Base-by-base conservation (phyloP, 1,140 invertebrate species). In the Epicauta chinensis region DNA sequence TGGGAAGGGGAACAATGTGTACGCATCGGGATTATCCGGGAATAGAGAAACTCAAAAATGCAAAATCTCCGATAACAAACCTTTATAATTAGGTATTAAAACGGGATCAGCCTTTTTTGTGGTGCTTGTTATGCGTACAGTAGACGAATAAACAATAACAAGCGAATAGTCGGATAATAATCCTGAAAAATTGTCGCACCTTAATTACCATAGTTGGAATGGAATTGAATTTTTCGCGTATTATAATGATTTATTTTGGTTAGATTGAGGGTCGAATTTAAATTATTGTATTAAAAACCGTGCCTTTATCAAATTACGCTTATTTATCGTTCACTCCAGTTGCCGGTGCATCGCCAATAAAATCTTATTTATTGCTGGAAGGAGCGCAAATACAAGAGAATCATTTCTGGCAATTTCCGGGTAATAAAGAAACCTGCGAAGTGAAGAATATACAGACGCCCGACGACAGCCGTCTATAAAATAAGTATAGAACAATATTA, bases 331-430 rank as follows among this genome's bases (percentile, higher is more conserved):
- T 49, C 39, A 36, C 30, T n/a, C 10, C 17, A 49, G 35, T 39
- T 29, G 16, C 36, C 16, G 36, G 12, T n/a, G 10, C 36, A 49
- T 17, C 39, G 37, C 39, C 46, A 53, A 49, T 47, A 52, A 57
- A 57, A 35, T 53, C 52, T 53, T 39, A 49, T 57, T 57, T 57
- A 57, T 53, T 53, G 41, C 46, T 53, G 47, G 44, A 40, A 45
- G 30, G n/a, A 39, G 51, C 40, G 29, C 50, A 51, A 51, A 51
- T 36, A 36, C 36, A 41, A 48, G 42, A 57, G 52, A 45, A 51
- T 46, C 51, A 46, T 51, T 55, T 55, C 38, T 40, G 45, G 56
- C 46, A 58, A 58, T 55, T 58, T 55, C 47, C 51, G 29, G 48
- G 48, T 37, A 54, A 51, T 54, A 47, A 44, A 32, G 45, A 47